Conservation (phyloP, 2,888 invertebrate genomes). For the Thalpophila matura region DNA sequence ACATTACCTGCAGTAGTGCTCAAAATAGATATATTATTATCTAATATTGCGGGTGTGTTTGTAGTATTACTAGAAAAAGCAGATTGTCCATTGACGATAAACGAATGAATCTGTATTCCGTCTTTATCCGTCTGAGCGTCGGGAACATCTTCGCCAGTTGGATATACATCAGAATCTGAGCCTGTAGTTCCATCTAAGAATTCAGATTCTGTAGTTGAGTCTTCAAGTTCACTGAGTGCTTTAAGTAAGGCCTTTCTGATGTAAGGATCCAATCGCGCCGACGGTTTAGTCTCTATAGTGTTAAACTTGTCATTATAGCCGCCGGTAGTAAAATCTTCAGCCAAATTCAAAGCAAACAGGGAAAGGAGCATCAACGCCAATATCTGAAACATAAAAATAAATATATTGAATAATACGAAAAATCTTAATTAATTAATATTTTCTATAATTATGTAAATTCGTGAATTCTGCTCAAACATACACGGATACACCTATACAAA, state of each 20-base stretch:
- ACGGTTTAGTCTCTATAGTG: slow-evolving; percentile 85
- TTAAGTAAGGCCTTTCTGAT: slow-evolving; percentile 94
- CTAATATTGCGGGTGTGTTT: slow-evolving; percentile 77
- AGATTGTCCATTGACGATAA: slow-evolving; percentile 87
- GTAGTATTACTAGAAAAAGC: slow-evolving; percentile 79
- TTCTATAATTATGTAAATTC: neutral
- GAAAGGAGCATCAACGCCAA: slow-evolving; percentile 75
- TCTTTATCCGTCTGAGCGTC: slow-evolving; percentile 73
- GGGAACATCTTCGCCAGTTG: slow-evolving; percentile 79
- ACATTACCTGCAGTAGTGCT: slow-evolving; percentile 87
- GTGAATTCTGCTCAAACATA: too few species aligned
- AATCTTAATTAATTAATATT: neutral
- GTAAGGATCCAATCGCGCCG: slow-evolving; percentile 93
- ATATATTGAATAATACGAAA: neutral
- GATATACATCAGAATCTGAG: slow-evolving; percentile 80
- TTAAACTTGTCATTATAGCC: slow-evolving; percentile 81
- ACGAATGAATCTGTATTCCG: slow-evolving; percentile 91
- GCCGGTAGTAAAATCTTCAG: slow-evolving; percentile 78
- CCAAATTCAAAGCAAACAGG: slow-evolving; percentile 71
- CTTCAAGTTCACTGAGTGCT: slow-evolving; percentile 94
- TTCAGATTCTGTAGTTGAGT: slow-evolving; percentile 85
- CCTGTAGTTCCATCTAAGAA: slow-evolving; percentile 72
- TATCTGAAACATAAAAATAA: slow-evolving; percentile 76
- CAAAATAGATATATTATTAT: slow-evolving; percentile 83
- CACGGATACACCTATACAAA: too few species aligned